Conservation (phyloP, 1,140 invertebrate species). For the Bombus affinis region DNA sequence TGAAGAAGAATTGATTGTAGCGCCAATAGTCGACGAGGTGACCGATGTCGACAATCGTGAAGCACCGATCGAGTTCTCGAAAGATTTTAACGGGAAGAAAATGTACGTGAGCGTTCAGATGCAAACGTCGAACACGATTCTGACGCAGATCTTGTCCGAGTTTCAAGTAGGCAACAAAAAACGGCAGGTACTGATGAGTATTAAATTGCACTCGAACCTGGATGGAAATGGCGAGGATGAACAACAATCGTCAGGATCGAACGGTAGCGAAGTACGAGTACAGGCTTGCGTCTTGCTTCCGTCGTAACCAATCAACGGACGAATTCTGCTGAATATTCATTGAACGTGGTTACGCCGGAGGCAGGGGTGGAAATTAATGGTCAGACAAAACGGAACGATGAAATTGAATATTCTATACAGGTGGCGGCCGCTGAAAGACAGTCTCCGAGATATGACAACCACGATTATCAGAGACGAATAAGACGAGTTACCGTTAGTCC, state of each 20-base stretch:
- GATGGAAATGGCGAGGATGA: neutral
- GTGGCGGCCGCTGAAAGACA: neutral
- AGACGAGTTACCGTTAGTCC: neutral
- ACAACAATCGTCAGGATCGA: neutral
- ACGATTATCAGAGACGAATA: neutral
- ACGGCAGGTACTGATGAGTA: conserved; percentile 45
- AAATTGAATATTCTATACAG: conserved; percentile 39
- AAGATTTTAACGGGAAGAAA: conserved; percentile 3
- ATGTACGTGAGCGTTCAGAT: conserved; percentile 41
- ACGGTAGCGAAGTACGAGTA: neutral
- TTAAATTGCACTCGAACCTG: conserved; percentile 36
- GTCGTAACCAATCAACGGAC: conserved; percentile 17
- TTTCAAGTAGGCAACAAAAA: conserved; percentile 37
- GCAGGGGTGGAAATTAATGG: conserved; percentile 6
- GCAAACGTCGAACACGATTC: conserved; percentile 57
- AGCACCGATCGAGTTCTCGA: neutral
- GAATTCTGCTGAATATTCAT: conserved; percentile 22
- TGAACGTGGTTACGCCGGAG: conserved; percentile 6
- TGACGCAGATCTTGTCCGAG: conserved; percentile 56
- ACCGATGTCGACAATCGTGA: neutral
- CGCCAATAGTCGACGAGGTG: neutral
- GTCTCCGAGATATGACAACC: neutral
- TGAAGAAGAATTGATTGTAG: neutral
- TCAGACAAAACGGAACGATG: neutral
- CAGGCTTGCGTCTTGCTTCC: neutral